phyloP scores from a whole-genome alignment of 2,113 vertebrate genomes.

The Leptobrachium leishanense region DNA sequence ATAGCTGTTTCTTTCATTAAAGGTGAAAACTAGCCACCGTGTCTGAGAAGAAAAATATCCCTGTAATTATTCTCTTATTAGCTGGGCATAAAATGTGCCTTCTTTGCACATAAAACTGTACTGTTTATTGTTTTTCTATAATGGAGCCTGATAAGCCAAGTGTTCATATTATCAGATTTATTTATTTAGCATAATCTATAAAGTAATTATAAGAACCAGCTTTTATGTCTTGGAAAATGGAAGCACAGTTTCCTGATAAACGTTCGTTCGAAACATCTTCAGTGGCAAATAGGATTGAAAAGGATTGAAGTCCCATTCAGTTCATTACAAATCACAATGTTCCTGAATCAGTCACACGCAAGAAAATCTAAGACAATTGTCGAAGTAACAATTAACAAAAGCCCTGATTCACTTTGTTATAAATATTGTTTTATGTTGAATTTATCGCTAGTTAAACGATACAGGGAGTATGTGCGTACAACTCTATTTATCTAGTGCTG shows the following conservation, averaged over 20 bases:
- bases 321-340: constrained; percentile 36
- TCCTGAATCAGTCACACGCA: constrained; percentile 36
- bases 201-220: constrained; percentile 31
- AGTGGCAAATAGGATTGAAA: constrained; percentile 39
- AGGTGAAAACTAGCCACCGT: too few relatives aligned
- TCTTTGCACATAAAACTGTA: background rate
- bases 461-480: constrained; percentile 10
- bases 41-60: too few relatives aligned
- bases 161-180: constrained; percentile 31
- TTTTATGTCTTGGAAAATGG: constrained; percentile 28
- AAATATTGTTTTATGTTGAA: constrained; percentile 29
- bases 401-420: constrained; percentile 33
- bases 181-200: constrained; percentile 40
- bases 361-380: constrained; percentile 32
- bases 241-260: constrained; percentile 29
- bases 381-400: constrained; percentile 25
- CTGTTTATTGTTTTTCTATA: constrained; percentile 3
- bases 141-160: constrained; percentile 19
- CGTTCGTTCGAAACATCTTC: constrained; percentile 34
- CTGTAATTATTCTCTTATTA: too few relatives aligned
- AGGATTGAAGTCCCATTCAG: constrained; percentile 35
- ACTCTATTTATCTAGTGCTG: background rate
- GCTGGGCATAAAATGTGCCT: too few relatives aligned
- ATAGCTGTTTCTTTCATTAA: too few relatives aligned
- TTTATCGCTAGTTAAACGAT: constrained; percentile 40